Evolutionary conservation across 2,113 vertebrate species (phyloP), one percentile per base, ranked within the genome.

Genomic region (Sula dactylatra): DNA sequence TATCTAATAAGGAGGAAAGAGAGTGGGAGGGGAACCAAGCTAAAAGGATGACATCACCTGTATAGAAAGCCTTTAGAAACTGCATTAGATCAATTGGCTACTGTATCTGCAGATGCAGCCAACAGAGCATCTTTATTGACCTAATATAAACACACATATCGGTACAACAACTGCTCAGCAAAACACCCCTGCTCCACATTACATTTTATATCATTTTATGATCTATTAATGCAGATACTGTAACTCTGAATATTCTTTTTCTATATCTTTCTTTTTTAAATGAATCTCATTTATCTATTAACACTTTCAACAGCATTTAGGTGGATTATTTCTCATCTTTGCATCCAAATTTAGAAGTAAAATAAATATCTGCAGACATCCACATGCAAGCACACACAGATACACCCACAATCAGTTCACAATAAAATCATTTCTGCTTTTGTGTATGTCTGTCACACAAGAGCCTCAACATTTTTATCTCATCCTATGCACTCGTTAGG

Each of bases 51-150:
- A 98, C 98, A 98, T 99, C 98, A 99, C 98, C 98, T 98, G 98
- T 96, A 98, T 96, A 98, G 98, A 98, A 97, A 98, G 98, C 97
- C 98, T 97, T 98, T 97, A 98, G 98, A 98, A 98, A 98, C 98
- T 99, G 99, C 99, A 99, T 99, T 99, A 99, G 98, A 99, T 98
- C 98, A 99, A 99, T 98, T 99, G 99, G 98, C 98, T 98, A 98
- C 98, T 98, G 97, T 89, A 99, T 98, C 98, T 98, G 98, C 98
- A 98, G 98, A 98, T 98, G 98, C 88, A 98, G 97, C 98, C 98
- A 97, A 76, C 97, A 97, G 98, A 98, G 98, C 98, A 98, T 98
- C 97, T 98, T 98, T 98, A 99, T 95, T 99, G 98, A 99, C 98
- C 97, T 95, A 62, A 97, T 79, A 96, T 55, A 96, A 96, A 96